Evolutionary conservation across 1,140 invertebrate genomes (phyloP), one percentile per base, ranked within the genome.

Genomic region (Melipona quadrifasciata): DNA sequence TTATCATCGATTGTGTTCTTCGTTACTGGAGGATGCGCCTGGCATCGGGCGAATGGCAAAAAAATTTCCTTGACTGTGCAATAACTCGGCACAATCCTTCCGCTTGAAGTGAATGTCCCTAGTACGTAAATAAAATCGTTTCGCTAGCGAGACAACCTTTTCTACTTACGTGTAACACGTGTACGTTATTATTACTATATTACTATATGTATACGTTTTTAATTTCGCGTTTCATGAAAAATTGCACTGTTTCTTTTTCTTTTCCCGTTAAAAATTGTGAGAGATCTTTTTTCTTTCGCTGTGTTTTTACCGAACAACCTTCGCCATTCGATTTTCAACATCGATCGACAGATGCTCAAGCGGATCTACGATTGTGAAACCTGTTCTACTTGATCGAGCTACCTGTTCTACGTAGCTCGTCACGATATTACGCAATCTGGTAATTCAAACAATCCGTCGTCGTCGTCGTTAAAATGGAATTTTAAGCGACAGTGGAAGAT

Each of bases 401-500:
- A 57, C 51, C n/a, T n/a, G n/a, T n/a, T n/a, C n/a, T 21, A 14
- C 24, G 27, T 1, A 2, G 27, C 39, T 31, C 6, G 17, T 34
- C 0, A 8, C 31, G 31, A 27, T n/a, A 57, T 82, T 82, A 82
- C 57, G 73, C 73, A 82, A 75, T 53, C 31, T 17, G 31, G 17
- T 82, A 65, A 57, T 51, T 39, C 72, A 68, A 82, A 82, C 80
- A 21, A 68, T 75, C 51, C 58, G 19, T 12, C 11, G n/a, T n/a
- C 58, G 24, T 61, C 58, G 57, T 58, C 5, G 75, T 31, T 68
- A 21, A 80, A 67, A 47, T 34, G n/a, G 31, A 3, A n/a, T 61
- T 24, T 80, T n/a, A 14, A 61, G 58, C 24, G 58, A 61, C 58
- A 14, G 58, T 61, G 0, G 58, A 61, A 12, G n/a, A 61, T 61